Conservation (phyloP, 2,113 vertebrate genomes). For the Cnemophilus loriae region DNA sequence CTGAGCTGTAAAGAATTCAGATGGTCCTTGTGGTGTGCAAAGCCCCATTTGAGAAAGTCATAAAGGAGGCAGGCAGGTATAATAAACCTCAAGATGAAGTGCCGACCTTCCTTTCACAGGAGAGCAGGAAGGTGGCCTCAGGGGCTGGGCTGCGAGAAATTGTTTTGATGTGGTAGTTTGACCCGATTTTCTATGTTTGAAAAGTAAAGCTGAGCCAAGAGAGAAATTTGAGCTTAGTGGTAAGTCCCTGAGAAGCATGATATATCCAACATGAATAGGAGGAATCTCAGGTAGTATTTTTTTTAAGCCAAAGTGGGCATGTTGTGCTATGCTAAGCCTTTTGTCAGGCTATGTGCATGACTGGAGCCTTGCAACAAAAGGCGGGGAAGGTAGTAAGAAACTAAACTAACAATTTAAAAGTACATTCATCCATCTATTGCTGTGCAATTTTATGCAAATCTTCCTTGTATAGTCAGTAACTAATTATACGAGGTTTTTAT, state of each 20-base stretch:
- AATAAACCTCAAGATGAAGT: background rate
- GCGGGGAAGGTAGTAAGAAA: background rate
- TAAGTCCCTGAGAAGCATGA: background rate
- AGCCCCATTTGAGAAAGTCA: background rate
- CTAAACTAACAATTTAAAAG: background rate
- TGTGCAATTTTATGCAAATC: background rate
- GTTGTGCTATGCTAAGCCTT: background rate
- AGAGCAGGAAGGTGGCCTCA: background rate
- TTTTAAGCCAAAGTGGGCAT: background rate
- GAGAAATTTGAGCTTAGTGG: background rate
- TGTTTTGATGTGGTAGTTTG: background rate
- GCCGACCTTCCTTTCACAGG: background rate
- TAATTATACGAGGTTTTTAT: background rate
- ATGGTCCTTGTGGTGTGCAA: background rate
- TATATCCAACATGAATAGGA: background rate
- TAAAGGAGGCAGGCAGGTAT: background rate
- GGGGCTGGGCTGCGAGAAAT: background rate
- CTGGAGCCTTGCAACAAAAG: background rate
- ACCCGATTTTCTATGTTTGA: background rate
- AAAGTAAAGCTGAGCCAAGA: background rate
- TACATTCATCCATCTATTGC: background rate
- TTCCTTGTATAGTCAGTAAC: background rate
- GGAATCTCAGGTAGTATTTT: background rate
- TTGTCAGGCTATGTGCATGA: background rate
- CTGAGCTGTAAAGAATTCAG: background rate